Base-by-base conservation (phyloP, 1,140 invertebrate species). In the Orius insidiosus region DNA sequence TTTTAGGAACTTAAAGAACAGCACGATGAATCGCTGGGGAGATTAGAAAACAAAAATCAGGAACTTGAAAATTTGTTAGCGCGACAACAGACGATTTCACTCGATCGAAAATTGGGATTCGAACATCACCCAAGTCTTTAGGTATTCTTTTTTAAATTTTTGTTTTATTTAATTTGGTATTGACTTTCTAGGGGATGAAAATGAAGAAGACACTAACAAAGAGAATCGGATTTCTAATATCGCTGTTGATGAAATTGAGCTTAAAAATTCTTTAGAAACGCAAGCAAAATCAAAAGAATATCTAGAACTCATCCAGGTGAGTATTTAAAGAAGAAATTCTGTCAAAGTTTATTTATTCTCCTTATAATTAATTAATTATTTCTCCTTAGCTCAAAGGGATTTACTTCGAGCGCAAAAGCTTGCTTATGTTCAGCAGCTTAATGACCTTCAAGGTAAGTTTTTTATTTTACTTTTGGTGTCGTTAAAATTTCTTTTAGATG, bases 11-110 rank as follows among this genome's bases (percentile, higher is more conserved):
- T 67, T 10, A 64, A 71, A 54, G 60, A 63, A 35, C 63, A 65
- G 45, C 60, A 68, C 52, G 56, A 61, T 49, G 66, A 70, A 45
- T 60, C 67, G 11, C 43, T 62, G 24, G 63, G 68, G 49, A 60
- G 56, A 45, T 52, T 63, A 49, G 64, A 68, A 48, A 56, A 64
- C 49, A 68, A 67, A 49, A 68, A 69, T 46, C 56, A 61, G 46
- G 66, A 67, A 36, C 52, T 68, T 9, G 55, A 62, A 45, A 58
- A 57, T 37, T 60, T 63, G 49, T 52, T 69, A 13, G 57, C 64
- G 50, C 62, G 68, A 46, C 62, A 66, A 58, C 36, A 44, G 10
- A 35, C 33, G 9, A 56, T 60, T 41, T 51, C 24, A 4, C 24
- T 24, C 7, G 24, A 24, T 24, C 3, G 24, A 7, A 24, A 24